Evolutionary conservation across 2,888 invertebrate genomes (phyloP).

Genomic region (Alsophila aescularia): DNA sequence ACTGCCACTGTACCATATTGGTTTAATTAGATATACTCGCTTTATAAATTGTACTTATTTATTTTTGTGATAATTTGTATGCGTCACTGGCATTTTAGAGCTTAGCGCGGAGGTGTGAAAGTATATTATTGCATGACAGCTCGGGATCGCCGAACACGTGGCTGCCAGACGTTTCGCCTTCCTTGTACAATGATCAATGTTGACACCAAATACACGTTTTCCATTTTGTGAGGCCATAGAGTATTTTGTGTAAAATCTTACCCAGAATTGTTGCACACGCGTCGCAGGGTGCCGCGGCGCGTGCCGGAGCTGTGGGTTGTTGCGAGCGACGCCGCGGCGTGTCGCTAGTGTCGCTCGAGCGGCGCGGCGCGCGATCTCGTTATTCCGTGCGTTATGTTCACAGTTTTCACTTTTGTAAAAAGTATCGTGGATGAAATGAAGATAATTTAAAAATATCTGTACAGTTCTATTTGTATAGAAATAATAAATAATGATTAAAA

Average conservation of each 20-base stretch:
- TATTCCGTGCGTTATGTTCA: conserved; percentile 80
- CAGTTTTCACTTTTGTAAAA: conserved; percentile 86
- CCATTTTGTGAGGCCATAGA: conserved; percentile 55
- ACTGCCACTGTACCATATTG: conserved; percentile 71
- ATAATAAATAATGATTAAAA: conserved; percentile 85
- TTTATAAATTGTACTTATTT: conserved; percentile 71
- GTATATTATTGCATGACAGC: not conserved
- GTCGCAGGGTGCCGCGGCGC: conserved; percentile 30
- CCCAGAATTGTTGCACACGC: conserved; percentile 32
- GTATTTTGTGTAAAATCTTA: conserved; percentile 46
- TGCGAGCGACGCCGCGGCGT: conserved; percentile 35
- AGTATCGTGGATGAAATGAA: conserved; percentile 82
- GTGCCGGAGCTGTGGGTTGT: conserved; percentile 9
- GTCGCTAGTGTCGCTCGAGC: conserved; percentile 18
- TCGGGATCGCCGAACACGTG: conserved; percentile 34
- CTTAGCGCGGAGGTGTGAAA: conserved; percentile 25
- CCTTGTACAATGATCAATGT: conserved; percentile 43
- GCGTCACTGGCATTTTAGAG: conserved; percentile 39
- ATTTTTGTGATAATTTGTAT: conserved; percentile 58
- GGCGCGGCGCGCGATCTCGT: conserved; percentile 67
- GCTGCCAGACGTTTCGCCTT: conserved; percentile 56
- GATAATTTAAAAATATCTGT: conserved; percentile 85
- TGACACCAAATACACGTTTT: conserved; percentile 52
- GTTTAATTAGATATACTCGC: conserved; percentile 55
- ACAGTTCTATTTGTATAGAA: conserved; percentile 86